Evolutionary conservation across 2,113 vertebrate genomes (phyloP).

Genomic region (Naja naja): DNA sequence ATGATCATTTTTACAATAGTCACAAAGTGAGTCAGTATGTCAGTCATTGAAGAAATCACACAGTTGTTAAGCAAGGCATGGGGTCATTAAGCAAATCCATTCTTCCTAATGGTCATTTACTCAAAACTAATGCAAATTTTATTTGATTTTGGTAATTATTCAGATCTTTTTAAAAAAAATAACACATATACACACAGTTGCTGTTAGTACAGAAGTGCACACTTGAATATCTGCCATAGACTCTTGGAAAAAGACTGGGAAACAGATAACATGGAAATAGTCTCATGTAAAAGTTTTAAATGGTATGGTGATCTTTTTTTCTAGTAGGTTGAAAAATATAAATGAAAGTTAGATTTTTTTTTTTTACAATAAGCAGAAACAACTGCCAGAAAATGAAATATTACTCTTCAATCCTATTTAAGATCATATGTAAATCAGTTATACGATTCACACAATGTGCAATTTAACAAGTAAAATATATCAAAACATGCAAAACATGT

Average conservation of each 20-base stretch:
- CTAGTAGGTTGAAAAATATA: not conserved
- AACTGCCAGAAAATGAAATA: not conserved
- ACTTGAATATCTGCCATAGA: not conserved
- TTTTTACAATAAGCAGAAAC: not conserved
- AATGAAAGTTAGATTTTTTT: no score
- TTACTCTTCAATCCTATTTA: not conserved
- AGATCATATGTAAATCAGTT: not conserved
- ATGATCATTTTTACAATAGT: not conserved
- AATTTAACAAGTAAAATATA: not conserved
- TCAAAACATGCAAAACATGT: conserved; percentile 8
- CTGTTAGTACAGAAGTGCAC: not conserved
- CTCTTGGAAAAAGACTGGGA: not conserved
- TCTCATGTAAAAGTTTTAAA: not conserved
- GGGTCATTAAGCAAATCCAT: not conserved
- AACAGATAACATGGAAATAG: not conserved
- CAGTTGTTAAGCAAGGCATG: not conserved
- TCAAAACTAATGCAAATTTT: not conserved
- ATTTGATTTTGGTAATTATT: not conserved
- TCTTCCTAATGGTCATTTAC: not conserved
- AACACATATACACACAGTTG: not conserved
- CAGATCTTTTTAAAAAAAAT: not conserved
- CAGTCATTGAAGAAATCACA: not conserved
- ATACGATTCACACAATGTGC: not conserved
- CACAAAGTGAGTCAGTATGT: not conserved
- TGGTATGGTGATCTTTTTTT: not conserved